Evolutionary conservation across 2,797 vertebrate genomes (phyloP).

Genomic region (Phalloptychus januarius): DNA sequence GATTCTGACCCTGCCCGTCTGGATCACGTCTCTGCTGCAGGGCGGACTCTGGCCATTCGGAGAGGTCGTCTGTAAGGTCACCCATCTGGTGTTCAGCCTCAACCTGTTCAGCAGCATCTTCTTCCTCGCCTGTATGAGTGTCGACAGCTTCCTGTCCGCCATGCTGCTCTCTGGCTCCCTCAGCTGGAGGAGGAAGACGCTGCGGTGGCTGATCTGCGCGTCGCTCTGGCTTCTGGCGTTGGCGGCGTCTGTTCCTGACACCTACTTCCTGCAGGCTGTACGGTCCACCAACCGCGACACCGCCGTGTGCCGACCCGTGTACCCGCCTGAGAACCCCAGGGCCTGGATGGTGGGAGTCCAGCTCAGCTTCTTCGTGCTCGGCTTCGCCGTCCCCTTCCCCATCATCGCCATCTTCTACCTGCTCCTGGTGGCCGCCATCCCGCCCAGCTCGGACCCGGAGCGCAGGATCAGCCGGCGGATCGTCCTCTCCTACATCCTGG

Average conservation of each 20-base stretch:
- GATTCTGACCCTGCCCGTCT: constrained; percentile 86
- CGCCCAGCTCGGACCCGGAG: constrained; percentile 80
- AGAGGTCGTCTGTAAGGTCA: constrained; percentile 86
- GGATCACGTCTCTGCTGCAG: constrained; percentile 87
- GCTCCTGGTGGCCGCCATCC: constrained; percentile 82
- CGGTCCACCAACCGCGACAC: constrained; percentile 75
- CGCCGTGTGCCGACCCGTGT: constrained; percentile 85
- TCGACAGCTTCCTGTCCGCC: constrained; percentile 88
- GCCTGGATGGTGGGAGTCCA: constrained; percentile 89
- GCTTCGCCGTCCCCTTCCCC: constrained; percentile 89
- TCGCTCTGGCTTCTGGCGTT: constrained; percentile 90
- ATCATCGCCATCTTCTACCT: constrained; percentile 86
- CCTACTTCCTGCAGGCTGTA: constrained; percentile 88
- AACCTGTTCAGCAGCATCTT: constrained; percentile 93
- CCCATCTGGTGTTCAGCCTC: constrained; percentile 90
- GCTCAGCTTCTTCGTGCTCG: constrained; percentile 85
- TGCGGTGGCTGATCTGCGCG: constrained; percentile 81
- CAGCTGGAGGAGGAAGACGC: constrained; percentile 69
- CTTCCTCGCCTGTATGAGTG: constrained; percentile 92
- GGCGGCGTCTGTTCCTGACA: constrained; percentile 85
- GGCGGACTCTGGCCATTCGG: constrained; percentile 91
- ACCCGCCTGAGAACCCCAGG: constrained; percentile 82
- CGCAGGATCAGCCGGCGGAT: constrained; percentile 66
- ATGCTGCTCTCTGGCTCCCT: constrained; percentile 71
- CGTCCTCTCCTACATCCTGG: constrained; percentile 87